A percentile compares a stretch with the other conserved stretches of the same genome.
These are phyloP conservation scores for Neoseiulus cucumeris DNA, from an alignment of 1,140 invertebrate species.

Conservation along the genomic window DNA sequence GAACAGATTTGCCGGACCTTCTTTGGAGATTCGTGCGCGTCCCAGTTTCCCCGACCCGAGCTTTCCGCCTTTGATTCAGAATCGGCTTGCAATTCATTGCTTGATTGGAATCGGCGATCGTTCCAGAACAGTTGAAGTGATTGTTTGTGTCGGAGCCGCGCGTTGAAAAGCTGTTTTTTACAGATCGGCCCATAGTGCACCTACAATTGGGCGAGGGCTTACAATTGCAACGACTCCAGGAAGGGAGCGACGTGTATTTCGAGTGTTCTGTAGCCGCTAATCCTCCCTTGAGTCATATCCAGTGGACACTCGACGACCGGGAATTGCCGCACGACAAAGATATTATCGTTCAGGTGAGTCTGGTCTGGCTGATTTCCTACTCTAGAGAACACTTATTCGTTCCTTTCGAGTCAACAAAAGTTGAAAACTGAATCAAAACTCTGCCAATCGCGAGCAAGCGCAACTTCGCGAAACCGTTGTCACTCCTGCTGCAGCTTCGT, in stretches of 20 bases:
- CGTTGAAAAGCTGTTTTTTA: neutral
- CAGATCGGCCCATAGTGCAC: neutral
- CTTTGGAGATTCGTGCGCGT: too few species aligned
- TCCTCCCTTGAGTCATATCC: neutral
- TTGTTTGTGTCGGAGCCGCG: too few species aligned
- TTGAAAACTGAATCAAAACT: neutral
- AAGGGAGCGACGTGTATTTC: conserved; percentile 1
- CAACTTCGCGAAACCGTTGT: too few species aligned
- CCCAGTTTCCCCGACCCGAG: too few species aligned
- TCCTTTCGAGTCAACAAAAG: neutral
- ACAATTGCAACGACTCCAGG: neutral
- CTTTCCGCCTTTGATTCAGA: too few species aligned
- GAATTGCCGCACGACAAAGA: neutral
- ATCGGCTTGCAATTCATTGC: too few species aligned
- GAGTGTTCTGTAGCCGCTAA: neutral
- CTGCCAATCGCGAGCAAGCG: neutral
- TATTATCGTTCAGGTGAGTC: neutral
- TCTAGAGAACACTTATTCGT: neutral
- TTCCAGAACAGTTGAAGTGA: too few species aligned
- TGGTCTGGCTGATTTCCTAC: neutral
- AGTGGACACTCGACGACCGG: conserved; percentile 8
- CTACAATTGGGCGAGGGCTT: neutral
- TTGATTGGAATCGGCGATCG: too few species aligned
- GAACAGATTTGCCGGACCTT: too few species aligned
- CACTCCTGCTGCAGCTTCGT: too few species aligned